These are phyloP conservation scores for Clostera curtula DNA, from an alignment of 2,888 invertebrate species.

Conservation along the genomic window DNA sequence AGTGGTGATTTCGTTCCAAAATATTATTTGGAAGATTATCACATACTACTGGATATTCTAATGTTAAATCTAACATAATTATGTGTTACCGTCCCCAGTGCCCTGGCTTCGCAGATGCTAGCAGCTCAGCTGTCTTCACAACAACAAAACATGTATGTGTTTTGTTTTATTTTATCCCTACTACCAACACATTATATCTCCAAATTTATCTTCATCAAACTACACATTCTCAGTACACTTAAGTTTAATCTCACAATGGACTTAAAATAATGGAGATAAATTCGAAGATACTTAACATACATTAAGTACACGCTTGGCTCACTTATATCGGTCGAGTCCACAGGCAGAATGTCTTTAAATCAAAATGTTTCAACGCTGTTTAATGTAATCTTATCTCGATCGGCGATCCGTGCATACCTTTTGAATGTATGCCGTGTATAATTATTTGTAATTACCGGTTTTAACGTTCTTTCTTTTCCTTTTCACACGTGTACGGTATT, in stretches of 20 bases:
- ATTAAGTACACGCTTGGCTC: constrained; percentile 66
- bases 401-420: constrained; percentile 64
- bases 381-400: constrained; percentile 68
- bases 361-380: constrained; percentile 73
- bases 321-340: constrained; percentile 47
- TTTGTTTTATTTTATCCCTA: constrained; percentile 62
- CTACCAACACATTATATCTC: constrained; percentile 42
- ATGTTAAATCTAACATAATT: constrained; percentile 52
- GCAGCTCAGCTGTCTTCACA: constrained; percentile 93
- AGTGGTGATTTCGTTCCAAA: constrained; percentile 26
- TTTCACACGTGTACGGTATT: constrained; percentile 72
- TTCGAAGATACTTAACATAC: constrained; percentile 59
- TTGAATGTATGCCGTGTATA: constrained; percentile 65
- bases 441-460: constrained; percentile 70
- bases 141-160: constrained; percentile 95
- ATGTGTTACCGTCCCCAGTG: constrained; percentile 86
- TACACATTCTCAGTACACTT: constrained; percentile 8
- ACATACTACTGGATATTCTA: constrained; percentile 38
- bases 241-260: constrained; percentile 11
- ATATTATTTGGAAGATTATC: constrained; percentile 23
- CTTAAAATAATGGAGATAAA: constrained; percentile 40
- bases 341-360: constrained; percentile 68
- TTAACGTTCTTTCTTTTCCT: constrained; percentile 65
- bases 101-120: constrained; percentile 97
- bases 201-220: constrained; percentile 35